Conservation (phyloP, 2,113 vertebrate species). For the Steatornis caripensis region DNA sequence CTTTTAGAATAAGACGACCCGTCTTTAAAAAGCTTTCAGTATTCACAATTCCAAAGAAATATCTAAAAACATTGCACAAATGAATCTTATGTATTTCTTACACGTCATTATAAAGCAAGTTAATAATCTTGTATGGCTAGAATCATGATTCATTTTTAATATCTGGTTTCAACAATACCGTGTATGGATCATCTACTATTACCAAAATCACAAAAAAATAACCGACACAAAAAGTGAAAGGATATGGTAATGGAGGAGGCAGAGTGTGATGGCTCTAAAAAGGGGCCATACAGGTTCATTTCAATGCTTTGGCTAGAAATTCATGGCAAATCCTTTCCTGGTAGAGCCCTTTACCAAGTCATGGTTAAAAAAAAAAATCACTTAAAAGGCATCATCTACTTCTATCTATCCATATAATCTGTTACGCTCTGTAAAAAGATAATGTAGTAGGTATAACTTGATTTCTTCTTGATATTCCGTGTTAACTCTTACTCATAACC, state of each 20-base stretch:
- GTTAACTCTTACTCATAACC: neutral
- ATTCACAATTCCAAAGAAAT: neutral
- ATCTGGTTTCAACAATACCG: neutral
- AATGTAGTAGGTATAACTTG: neutral
- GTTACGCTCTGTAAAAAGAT: neutral
- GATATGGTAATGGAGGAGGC: neutral
- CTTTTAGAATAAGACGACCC: neutral
- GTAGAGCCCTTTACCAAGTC: neutral
- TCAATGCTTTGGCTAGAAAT: neutral
- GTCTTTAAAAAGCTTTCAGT: neutral
- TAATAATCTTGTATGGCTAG: neutral
- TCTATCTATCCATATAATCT: neutral
- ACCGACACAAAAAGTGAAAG: neutral
- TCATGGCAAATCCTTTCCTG: neutral
- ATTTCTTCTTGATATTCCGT: neutral
- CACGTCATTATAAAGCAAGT: neutral
- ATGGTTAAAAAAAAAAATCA: neutral
- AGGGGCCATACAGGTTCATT: neutral
- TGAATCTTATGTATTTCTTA: neutral
- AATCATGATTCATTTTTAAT: neutral
- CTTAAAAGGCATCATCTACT: neutral
- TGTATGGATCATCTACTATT: neutral
- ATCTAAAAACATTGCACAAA: neutral
- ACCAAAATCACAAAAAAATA: neutral
- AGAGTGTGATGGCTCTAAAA: neutral